Evolutionary conservation across 2,888 invertebrate genomes (phyloP).

Genomic region (Drosophila picticornis): DNA sequence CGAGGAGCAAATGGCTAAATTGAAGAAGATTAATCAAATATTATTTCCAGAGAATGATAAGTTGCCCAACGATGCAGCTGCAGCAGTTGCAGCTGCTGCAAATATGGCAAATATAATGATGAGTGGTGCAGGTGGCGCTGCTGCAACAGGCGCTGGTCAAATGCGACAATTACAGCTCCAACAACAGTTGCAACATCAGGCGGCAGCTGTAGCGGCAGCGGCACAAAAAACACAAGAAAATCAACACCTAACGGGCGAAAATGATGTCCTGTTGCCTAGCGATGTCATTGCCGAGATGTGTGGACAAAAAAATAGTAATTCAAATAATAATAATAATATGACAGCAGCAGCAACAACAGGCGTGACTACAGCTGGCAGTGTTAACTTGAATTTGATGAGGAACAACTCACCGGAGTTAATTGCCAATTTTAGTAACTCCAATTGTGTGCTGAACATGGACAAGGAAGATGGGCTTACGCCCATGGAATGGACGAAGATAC

Average conservation of each 20-base stretch:
- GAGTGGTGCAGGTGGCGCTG: constrained; percentile 52
- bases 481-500: constrained; percentile 96
- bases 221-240: constrained; percentile 49
- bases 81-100: constrained; percentile 15
- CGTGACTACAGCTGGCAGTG: constrained; percentile 18
- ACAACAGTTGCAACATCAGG: constrained; percentile 37
- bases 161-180: constrained; percentile 53
- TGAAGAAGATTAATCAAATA: constrained; percentile 96
- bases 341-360: constrained; percentile 6
- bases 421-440: constrained; percentile 50
- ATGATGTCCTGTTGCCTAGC: constrained; percentile 55
- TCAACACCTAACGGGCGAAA: not conserved
- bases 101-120: constrained; percentile 57
- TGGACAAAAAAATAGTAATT: constrained; percentile 32
- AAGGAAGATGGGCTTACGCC: constrained; percentile 86
- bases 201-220: constrained; percentile 39
- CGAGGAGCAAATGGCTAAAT: constrained; percentile 95
- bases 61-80: constrained; percentile 41
- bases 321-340: constrained; percentile 51
- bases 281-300: constrained; percentile 23
- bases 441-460: constrained; percentile 38
- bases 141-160: constrained; percentile 46
- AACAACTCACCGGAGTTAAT: constrained; percentile 65
- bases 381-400: constrained; percentile 53
- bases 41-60: constrained; percentile 92